Evolutionary conservation across 23 tunicate species (phyloP).

Genomic region (Phallusia fumigata): DNA sequence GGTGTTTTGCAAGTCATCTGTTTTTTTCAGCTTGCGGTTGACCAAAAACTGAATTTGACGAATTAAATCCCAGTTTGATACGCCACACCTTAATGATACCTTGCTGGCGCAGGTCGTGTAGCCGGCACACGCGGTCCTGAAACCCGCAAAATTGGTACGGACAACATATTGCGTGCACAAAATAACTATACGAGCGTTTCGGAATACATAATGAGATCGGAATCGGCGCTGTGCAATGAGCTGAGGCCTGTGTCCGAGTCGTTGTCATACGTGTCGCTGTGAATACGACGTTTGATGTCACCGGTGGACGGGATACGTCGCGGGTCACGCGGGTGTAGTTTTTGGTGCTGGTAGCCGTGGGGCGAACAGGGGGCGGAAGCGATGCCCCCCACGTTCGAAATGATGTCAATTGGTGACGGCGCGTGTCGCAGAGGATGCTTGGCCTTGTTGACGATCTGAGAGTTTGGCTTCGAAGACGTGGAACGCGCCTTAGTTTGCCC

Average conservation of each 20-base stretch:
- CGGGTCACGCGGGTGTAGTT: constrained; percentile 7
- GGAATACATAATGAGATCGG: constrained; percentile 48
- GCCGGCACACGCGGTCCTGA: no score
- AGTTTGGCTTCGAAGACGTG: neutral
- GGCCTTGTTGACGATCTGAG: neutral
- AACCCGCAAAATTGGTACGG: no score
- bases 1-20: no score
- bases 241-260: constrained; percentile 93
- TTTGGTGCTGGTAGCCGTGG: constrained; percentile 5
- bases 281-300: neutral
- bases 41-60: no score
- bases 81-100: neutral
- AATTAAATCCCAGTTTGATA: neutral
- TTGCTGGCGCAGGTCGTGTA: neutral
- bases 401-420: constrained; percentile 15
- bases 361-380: constrained; percentile 48
- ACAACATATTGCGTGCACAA: neutral
- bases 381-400: constrained; percentile 11
- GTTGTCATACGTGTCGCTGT: constrained; percentile 54
- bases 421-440: neutral
- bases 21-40: no score
- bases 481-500: neutral
- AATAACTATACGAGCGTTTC: constrained; percentile 75
- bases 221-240: constrained; percentile 85
- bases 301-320: neutral